These are phyloP conservation scores for Toxotes chatareus DNA, from an alignment of 2,113 vertebrate species.

Conservation along the genomic window DNA sequence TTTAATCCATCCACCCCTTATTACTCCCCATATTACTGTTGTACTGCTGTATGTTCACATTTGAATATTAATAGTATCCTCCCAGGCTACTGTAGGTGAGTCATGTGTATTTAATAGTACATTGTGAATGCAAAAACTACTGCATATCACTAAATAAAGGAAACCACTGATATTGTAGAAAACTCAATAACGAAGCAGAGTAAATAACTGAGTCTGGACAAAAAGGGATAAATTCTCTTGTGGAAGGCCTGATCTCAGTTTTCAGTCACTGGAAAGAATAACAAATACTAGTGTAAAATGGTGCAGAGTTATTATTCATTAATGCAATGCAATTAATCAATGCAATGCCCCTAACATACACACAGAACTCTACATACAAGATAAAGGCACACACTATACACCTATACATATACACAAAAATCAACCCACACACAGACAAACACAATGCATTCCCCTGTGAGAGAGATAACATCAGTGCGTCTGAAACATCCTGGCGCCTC, in stretches of 20 bases:
- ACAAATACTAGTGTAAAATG: too few species aligned
- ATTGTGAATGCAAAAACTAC: too few species aligned
- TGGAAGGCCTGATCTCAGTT: too few species aligned
- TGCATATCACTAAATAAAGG: too few species aligned
- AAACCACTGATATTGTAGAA: too few species aligned
- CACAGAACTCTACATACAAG: neutral
- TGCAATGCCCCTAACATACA: neutral
- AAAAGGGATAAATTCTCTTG: too few species aligned
- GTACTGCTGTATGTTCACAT: too few species aligned
- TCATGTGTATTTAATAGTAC: neutral
- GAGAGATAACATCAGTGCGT: conserved; percentile 37
- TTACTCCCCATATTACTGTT: too few species aligned
- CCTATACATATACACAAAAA: conserved; percentile 12
- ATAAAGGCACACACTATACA: conserved; percentile 4
- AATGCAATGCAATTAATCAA: neutral
- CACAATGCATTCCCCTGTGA: conserved; percentile 2
- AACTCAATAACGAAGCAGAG: too few species aligned
- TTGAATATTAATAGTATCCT: neutral
- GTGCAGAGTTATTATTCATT: neutral
- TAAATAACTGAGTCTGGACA: too few species aligned
- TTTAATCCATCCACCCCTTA: too few species aligned
- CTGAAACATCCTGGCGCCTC: conserved; percentile 38
- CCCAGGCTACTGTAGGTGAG: neutral
- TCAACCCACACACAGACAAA: neutral
- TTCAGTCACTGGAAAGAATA: too few species aligned